A percentile compares a stretch with the other conserved stretches of the same genome.
phyloP scores from a whole-genome alignment of 2,113 vertebrate genomes.

The Pitta sordida region DNA sequence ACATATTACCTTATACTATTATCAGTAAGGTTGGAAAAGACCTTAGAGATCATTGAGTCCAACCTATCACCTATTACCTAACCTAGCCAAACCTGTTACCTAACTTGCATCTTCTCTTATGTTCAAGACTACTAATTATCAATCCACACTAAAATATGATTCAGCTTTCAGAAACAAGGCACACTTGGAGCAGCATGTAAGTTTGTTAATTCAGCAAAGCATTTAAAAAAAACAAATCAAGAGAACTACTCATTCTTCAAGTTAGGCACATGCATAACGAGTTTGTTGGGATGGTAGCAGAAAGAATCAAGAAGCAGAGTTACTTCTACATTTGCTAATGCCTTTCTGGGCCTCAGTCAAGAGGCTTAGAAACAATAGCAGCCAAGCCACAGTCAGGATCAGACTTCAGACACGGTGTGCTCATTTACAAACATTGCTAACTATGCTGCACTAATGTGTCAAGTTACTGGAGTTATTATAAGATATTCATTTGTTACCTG shows the following conservation, averaged over 20 bases:
- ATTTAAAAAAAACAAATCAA: neutral
- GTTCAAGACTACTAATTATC: neutral
- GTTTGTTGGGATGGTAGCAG: neutral
- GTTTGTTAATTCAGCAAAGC: neutral
- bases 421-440: neutral
- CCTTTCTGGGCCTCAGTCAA: neutral
- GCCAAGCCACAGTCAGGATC: neutral
- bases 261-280: fast-evolving
- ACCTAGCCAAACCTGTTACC: too few relatives aligned
- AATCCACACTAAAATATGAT: neutral
- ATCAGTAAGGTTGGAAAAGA: too few relatives aligned
- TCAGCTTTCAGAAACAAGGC: neutral
- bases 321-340: neutral
- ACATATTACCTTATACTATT: too few relatives aligned
- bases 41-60: too few relatives aligned
- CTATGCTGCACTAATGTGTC: neutral
- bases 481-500: neutral
- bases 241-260: neutral
- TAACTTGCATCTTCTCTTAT: neutral
- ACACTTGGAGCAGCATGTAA: neutral
- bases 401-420: neutral
- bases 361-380: neutral
- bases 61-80: too few relatives aligned
- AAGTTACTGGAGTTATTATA: neutral
- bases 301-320: neutral